These are phyloP conservation scores for Sphaeridia pumilis DNA, from an alignment of 2,888 invertebrate species.

Conservation along the genomic window DNA sequence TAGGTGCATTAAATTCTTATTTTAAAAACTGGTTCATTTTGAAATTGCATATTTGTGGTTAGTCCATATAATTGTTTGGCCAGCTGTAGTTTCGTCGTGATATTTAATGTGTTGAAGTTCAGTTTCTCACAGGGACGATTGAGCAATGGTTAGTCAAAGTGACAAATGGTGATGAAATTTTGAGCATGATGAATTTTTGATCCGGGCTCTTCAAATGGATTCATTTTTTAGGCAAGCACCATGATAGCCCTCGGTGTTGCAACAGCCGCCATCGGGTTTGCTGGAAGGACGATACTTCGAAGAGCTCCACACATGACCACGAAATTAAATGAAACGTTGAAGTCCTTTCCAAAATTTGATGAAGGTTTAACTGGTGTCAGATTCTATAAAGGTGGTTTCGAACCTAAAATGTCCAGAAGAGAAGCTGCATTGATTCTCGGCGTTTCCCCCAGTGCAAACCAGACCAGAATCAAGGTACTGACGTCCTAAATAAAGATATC, in stretches of 20 bases:
- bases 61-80: no score
- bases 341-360: constrained; percentile 68
- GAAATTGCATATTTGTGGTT: no score
- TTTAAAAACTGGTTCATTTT: no score
- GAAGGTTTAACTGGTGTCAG: constrained; percentile 58
- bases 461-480: constrained; percentile 41
- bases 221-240: constrained; percentile 53
- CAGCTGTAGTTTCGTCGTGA: no score
- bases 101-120: no score
- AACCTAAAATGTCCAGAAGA: constrained; percentile 81
- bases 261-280: constrained; percentile 79
- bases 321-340: constrained; percentile 65
- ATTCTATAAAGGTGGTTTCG: constrained; percentile 96
- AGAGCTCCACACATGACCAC: constrained; percentile 63
- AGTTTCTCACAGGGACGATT: no score
- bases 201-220: no score
- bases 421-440: constrained; percentile 86
- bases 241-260: constrained; percentile 76
- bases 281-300: constrained; percentile 64
- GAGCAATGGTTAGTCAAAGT: no score
- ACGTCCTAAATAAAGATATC: background rate
- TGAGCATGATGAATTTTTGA: no score
- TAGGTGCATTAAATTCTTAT: no score
- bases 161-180: no score
- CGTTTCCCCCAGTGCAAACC: constrained; percentile 43